Evolutionary conservation across 2,888 invertebrate species (phyloP).

Genomic region (Geophilus truncorum): DNA sequence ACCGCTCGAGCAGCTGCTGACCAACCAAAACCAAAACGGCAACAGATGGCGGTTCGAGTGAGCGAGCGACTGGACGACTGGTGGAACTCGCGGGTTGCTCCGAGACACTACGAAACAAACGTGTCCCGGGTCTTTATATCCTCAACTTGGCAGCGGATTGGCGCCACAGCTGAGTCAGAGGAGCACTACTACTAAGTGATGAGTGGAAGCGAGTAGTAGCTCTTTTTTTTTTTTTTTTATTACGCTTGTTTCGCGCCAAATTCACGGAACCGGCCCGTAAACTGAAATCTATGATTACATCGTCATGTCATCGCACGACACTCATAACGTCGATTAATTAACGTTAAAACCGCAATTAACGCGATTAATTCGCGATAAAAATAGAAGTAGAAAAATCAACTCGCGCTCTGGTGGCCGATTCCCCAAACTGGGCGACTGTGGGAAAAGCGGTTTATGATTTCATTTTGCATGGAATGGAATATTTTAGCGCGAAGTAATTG

Average conservation of each 20-base stretch:
- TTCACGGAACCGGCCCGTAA: not conserved
- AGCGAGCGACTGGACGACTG: too few species aligned
- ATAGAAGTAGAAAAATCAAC: too few species aligned
- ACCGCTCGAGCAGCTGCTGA: too few species aligned
- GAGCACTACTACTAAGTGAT: constrained; percentile 2
- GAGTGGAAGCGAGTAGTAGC: not conserved
- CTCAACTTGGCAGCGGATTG: not conserved
- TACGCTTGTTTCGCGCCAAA: not conserved
- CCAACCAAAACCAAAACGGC: not conserved
- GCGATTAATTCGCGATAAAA: not conserved
- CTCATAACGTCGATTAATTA: not conserved
- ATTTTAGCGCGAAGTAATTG: not conserved
- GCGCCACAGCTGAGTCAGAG: not conserved
- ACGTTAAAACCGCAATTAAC: not conserved
- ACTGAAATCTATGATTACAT: not conserved
- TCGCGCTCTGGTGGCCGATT: not conserved
- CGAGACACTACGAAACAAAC: too few species aligned
- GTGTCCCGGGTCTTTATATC: not conserved
- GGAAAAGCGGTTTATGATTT: not conserved
- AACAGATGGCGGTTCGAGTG: not conserved
- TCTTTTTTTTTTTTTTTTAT: not conserved
- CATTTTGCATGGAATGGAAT: not conserved
- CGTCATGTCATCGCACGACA: not conserved
- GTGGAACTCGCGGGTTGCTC: too few species aligned
- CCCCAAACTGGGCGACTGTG: not conserved